Evolutionary conservation across 2,797 vertebrate species (phyloP).

Genomic region (Petrocephalus sullivani): DNA sequence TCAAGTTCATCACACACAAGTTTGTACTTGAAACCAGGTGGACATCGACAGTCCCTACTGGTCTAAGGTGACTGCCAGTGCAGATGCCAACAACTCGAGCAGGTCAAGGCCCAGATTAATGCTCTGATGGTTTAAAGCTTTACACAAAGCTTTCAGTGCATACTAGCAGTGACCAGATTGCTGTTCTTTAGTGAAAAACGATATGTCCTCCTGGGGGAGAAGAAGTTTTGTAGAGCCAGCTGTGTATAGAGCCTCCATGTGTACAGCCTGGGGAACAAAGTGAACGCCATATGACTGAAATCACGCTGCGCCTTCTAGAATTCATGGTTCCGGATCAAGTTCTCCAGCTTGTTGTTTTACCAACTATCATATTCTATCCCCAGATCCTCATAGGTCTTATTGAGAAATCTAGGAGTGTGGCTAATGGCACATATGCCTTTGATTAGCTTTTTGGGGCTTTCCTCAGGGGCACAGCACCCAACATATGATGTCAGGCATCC

Average conservation of each 20-base stretch:
- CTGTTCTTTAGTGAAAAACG: background rate
- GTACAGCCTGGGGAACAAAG: background rate
- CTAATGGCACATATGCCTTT: background rate
- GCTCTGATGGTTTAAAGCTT: background rate
- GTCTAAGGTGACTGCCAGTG: background rate
- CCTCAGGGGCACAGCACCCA: background rate
- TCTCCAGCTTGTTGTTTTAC: background rate
- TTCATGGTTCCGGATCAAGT: background rate
- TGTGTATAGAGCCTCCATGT: background rate
- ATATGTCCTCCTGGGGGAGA: background rate
- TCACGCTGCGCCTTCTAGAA: background rate
- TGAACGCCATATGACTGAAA: constrained; percentile 10
- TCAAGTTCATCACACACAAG: background rate
- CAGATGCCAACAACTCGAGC: background rate
- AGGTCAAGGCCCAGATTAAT: background rate
- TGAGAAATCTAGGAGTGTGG: background rate
- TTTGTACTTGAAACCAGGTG: background rate
- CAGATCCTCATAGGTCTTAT: background rate
- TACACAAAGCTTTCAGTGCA: background rate
- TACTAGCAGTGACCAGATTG: background rate
- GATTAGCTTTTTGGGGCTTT: background rate
- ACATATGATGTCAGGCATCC: background rate
- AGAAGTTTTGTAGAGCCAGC: background rate
- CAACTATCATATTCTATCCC: background rate
- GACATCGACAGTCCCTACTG: background rate